Percentiles rank a stretch among this genome's conserved stretches.
These are phyloP conservation scores for Mylabris phalerata DNA, from an alignment of 1,140 invertebrate species.

Conservation along the genomic window DNA sequence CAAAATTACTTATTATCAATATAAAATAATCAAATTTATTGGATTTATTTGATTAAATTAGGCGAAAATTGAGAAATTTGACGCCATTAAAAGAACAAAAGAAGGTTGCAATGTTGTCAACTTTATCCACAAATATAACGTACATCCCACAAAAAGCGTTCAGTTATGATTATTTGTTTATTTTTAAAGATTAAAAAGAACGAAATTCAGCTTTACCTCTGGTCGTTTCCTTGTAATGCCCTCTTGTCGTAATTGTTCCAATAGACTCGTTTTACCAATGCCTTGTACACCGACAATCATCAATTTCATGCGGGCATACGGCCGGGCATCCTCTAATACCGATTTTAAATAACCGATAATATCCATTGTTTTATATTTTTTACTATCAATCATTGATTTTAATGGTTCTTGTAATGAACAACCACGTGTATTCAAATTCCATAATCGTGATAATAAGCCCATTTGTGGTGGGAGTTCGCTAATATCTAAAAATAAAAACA, in stretches of 20 bases:
- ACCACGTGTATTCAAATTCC: conserved; percentile 91
- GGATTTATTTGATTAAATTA: too few relatives aligned
- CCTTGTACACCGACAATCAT: conserved; percentile 96
- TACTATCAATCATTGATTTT: conserved; percentile 85
- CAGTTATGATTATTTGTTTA: too few relatives aligned
- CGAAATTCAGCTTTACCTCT: conserved; percentile 49
- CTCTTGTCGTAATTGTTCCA: conserved; percentile 82
- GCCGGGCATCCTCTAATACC: conserved; percentile 81
- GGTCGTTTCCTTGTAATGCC: conserved; percentile 70
- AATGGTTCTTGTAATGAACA: conserved; percentile 86
- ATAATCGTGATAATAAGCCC: conserved; percentile 85
- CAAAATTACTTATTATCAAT: not conserved
- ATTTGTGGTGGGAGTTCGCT: conserved; percentile 87
- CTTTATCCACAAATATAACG: too few relatives aligned
- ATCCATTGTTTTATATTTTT: conserved; percentile 94
- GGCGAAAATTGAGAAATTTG: too few relatives aligned
- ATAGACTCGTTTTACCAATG: conserved; percentile 88
- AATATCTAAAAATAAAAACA: conserved; percentile 54
- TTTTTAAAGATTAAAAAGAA: too few relatives aligned
- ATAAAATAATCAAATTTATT: not conserved
- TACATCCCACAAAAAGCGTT: too few relatives aligned
- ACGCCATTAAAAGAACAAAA: too few relatives aligned
- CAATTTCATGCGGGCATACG: conserved; percentile 93
- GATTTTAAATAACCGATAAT: conserved; percentile 93
- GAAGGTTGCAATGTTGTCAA: too few relatives aligned